phyloP scores from a whole-genome alignment of 2,797 vertebrate genomes.

The Poecilia velifera region DNA sequence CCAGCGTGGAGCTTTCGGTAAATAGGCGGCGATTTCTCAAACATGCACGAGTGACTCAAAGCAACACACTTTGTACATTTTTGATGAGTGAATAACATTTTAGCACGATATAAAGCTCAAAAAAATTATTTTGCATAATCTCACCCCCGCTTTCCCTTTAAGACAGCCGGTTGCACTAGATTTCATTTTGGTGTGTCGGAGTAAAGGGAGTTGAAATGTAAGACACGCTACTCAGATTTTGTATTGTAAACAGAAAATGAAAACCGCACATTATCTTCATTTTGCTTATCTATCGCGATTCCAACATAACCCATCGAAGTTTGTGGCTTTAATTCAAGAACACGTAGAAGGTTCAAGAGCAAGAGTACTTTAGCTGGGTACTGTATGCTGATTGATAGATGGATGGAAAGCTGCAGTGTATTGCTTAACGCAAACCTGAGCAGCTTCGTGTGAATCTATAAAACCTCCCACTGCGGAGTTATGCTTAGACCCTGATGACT shows the following conservation, averaged over 20 bases:
- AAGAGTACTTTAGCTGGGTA: not conserved
- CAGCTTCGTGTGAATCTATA: not conserved
- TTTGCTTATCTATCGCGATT: not conserved
- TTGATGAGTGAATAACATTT: not conserved
- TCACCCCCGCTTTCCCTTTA: too few relatives aligned
- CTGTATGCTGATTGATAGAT: not conserved
- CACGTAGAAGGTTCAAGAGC: not conserved
- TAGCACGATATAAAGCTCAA: not conserved
- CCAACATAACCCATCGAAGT: not conserved
- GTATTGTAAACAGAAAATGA: too few relatives aligned
- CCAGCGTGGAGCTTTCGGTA: too few relatives aligned
- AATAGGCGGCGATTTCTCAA: not conserved
- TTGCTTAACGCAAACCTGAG: not conserved
- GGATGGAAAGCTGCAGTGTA: not conserved
- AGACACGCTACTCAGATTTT: too few relatives aligned
- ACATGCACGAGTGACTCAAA: not conserved
- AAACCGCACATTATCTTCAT: too few relatives aligned
- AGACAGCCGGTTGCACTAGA: too few relatives aligned
- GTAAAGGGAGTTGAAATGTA: too few relatives aligned
- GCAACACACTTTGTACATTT: not conserved
- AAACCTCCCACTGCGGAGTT: conserved; percentile 24
- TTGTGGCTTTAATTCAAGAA: not conserved
- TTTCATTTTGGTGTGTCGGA: too few relatives aligned
- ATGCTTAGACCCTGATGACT: conserved; percentile 19
- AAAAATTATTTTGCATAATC: not conserved